Conservation (phyloP, 2,797 vertebrate species). For the Erethizon dorsatum region DNA sequence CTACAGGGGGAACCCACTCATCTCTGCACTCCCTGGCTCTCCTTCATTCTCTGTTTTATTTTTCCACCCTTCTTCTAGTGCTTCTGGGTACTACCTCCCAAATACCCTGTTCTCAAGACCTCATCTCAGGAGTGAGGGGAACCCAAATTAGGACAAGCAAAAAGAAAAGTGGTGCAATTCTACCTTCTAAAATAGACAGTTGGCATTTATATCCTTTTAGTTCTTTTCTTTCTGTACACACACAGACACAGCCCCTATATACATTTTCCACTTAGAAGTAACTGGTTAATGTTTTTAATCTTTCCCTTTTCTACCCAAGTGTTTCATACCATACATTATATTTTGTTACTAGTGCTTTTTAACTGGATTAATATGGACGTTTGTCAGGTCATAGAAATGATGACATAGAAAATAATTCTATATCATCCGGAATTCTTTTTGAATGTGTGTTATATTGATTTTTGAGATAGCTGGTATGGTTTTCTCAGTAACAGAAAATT, state of each 20-base stretch:
- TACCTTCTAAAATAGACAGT: neutral
- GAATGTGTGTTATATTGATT: neutral
- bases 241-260: neutral
- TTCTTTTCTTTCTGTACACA: neutral
- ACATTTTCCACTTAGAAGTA: neutral
- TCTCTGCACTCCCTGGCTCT: neutral
- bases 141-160: neutral
- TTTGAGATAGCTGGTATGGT: constrained; percentile 13
- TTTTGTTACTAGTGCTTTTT: constrained; percentile 25
- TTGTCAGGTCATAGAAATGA: neutral
- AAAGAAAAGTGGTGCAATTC: neutral
- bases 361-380: neutral
- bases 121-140: neutral
- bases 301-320: neutral
- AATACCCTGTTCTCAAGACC: neutral
- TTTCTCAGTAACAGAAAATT: constrained; percentile 1
- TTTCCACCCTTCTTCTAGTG: neutral
- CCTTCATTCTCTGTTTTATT: neutral
- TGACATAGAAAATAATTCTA: constrained; percentile 10
- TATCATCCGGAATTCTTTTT: constrained; percentile 2
- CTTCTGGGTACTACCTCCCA: neutral
- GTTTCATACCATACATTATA: neutral
- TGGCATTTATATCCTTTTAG: neutral
- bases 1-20: neutral
- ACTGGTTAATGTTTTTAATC: neutral